Evolutionary conservation across 1,140 invertebrate genomes (phyloP).

Genomic region (Paraescarpia echinospica): DNA sequence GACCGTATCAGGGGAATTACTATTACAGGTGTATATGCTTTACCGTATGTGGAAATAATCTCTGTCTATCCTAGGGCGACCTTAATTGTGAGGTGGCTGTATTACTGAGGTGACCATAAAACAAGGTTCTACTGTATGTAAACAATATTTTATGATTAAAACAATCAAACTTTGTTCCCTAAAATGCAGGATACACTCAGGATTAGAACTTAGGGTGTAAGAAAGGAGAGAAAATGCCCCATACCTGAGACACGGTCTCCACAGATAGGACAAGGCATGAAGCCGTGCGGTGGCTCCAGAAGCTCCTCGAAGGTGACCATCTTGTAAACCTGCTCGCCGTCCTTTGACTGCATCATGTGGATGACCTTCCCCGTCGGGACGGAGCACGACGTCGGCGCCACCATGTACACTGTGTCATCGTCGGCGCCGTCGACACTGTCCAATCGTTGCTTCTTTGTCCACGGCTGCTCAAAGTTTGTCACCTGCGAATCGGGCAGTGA

Average conservation of each 20-base stretch:
- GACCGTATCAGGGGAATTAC: too few relatives aligned
- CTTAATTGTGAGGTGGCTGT: too few relatives aligned
- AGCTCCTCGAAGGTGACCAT: not conserved
- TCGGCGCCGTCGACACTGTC: not conserved
- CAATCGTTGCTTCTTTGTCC: not conserved
- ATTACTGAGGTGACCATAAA: too few relatives aligned
- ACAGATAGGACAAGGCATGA: slow-evolving; percentile 78
- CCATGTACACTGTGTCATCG: not conserved
- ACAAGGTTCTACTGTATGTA: too few relatives aligned
- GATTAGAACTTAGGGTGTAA: too few relatives aligned
- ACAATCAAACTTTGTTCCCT: not conserved
- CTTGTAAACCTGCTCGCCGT: not conserved
- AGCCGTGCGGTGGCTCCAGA: not conserved
- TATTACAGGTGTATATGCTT: too few relatives aligned
- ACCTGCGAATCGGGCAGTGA: not conserved
- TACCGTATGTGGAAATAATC: too few relatives aligned
- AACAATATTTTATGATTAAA: too few relatives aligned
- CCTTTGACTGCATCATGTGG: not conserved
- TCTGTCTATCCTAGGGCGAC: too few relatives aligned
- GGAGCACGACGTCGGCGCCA: not conserved
- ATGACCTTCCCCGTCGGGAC: not conserved
- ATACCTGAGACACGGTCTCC: slow-evolving; percentile 88
- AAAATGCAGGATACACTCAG: too few relatives aligned
- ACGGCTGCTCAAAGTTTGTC: not conserved
- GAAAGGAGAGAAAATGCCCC: too few relatives aligned